phyloP scores from a whole-genome alignment of 2,113 vertebrate genomes.

The Apistogramma diplotaenia region DNA sequence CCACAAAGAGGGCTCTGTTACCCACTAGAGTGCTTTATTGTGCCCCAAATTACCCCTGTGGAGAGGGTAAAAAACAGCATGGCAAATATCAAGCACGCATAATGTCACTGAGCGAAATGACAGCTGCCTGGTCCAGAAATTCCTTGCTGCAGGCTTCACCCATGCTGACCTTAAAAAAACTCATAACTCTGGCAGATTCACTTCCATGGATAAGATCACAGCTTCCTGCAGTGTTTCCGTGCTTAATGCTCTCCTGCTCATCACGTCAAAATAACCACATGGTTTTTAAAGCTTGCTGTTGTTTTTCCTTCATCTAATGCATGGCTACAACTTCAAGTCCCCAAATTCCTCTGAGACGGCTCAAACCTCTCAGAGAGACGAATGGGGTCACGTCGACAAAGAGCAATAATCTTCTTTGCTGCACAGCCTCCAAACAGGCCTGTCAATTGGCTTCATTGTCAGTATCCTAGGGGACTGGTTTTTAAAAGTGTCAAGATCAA shows the following conservation, averaged over 20 bases:
- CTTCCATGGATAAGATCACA: not conserved
- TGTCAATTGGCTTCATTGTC: slow-evolving; percentile 67
- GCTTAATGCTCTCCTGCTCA: not conserved
- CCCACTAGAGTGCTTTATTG: slow-evolving; percentile 89
- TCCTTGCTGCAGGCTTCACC: slow-evolving; percentile 37
- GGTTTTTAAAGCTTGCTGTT: slow-evolving; percentile 44
- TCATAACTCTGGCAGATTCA: not conserved
- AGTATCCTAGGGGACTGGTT: slow-evolving; percentile 66
- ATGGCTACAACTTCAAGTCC: slow-evolving; percentile 43
- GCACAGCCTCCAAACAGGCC: slow-evolving; percentile 53
- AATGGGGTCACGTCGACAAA: slow-evolving; percentile 70
- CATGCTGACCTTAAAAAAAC: not conserved
- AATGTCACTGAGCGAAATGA: slow-evolving; percentile 84
- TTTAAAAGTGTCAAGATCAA: slow-evolving; percentile 78
- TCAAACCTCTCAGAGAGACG: slow-evolving; percentile 55
- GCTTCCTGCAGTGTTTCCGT: not conserved
- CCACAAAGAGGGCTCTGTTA: slow-evolving; percentile 97
- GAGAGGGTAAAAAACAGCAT: slow-evolving; percentile 84
- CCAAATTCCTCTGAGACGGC: slow-evolving; percentile 58
- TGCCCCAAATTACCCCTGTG: slow-evolving; percentile 89
- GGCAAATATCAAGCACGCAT: slow-evolving; percentile 90
- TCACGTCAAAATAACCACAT: not conserved
- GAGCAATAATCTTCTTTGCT: slow-evolving; percentile 68
- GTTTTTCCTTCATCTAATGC: slow-evolving; percentile 54
- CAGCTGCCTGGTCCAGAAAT: slow-evolving; percentile 86